phyloP scores from a whole-genome alignment of 2,797 vertebrate genomes.

The Malacoraja senta region DNA sequence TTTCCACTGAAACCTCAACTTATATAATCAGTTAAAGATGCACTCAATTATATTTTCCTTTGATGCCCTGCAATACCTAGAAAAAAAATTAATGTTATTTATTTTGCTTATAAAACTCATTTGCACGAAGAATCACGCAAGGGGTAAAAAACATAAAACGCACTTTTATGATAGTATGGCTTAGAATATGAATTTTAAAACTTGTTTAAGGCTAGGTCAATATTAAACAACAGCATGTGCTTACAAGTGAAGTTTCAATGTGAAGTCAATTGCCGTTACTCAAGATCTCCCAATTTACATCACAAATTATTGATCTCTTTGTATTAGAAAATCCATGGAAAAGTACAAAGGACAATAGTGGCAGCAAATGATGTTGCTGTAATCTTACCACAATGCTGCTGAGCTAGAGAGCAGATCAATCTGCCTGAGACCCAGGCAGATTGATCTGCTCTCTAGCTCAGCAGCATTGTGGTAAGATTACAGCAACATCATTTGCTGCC shows the following conservation, averaged over 20 bases:
- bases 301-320: background rate
- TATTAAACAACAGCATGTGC: background rate
- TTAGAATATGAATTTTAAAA: background rate
- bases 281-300: background rate
- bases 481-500: background rate
- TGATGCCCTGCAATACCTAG: background rate
- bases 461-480: background rate
- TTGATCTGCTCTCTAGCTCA: background rate
- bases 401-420: too few species aligned
- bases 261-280: background rate
- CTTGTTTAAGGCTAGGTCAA: background rate
- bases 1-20: background rate
- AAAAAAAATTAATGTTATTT: background rate
- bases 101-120: constrained; percentile 1
- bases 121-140: constrained; percentile 1
- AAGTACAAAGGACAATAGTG: background rate
- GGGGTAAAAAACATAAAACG: background rate
- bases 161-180: background rate
- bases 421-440: too few species aligned
- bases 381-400: too few species aligned
- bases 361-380: too few species aligned
- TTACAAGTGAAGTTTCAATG: background rate
- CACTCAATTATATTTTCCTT: background rate
- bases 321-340: background rate
- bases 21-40: constrained; percentile 30